Base-by-base conservation (phyloP, 2,797 vertebrate species). In the Danio tinwini region DNA sequence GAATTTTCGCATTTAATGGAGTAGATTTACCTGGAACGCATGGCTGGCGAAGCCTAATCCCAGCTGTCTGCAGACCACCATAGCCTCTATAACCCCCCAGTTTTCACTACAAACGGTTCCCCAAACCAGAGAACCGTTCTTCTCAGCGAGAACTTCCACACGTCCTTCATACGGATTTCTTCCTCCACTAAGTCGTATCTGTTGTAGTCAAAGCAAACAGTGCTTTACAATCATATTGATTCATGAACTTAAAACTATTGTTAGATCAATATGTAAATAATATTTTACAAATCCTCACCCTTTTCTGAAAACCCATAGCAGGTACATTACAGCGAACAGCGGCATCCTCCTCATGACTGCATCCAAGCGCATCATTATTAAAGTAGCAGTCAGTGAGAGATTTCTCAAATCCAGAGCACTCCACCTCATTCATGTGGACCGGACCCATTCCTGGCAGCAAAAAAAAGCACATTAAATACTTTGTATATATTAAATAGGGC, bases 41-140 rank as follows among this genome's bases (percentile, higher is more conserved):
- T 94, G 92, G 83, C 88, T 94, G 84, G 95, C 95, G 0, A 95
- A 96, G 0, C 96, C 95, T 55, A 95, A 88, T 64, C 94, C 94
- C 73, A 96, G 91, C 86, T 96, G 96, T 63, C 94, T 86, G 65
- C 96, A 96, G 74, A 95, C 95, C 81, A 96, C 95, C 95, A 95
- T 95, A 80, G 96, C 95, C 82, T 96, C 96, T 85, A 93, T 87
- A 0, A 93, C 94, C 69, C 94, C 88, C 96, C 96, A 96, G 87
- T 84, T 87, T 67, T 95, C 89, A 1, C 94, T 94, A 40, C 96
- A 96, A 37, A 96, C 90, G 0, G 91, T 93, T 10, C 96, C 96
- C 96, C 96, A 96, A 0, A 86, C 75, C 21, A 94, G 85, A 0
- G 92, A 94, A 11, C 95, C 94, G 0, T 96, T 96, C 56, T 74